These are phyloP conservation scores for Bucorvus abyssinicus DNA, from an alignment of 2,797 vertebrate genomes.

Conservation along the genomic window DNA sequence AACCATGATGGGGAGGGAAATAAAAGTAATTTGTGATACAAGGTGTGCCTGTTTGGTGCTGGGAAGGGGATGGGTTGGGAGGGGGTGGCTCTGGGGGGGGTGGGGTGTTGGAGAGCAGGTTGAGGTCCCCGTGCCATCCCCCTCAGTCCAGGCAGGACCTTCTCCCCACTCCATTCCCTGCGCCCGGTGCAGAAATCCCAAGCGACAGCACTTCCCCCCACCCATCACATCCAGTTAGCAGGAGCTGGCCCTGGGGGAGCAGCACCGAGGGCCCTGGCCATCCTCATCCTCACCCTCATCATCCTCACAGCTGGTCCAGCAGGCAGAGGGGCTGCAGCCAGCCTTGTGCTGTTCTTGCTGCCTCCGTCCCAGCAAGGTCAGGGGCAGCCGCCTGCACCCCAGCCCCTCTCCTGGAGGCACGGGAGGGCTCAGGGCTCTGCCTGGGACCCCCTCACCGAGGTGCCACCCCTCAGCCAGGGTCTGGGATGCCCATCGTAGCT, in stretches of 20 bases:
- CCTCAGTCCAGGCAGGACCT: background rate
- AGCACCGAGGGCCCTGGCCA: background rate
- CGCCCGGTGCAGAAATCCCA: background rate
- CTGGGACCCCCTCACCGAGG: background rate
- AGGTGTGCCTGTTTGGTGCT: background rate
- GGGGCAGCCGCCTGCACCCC: background rate
- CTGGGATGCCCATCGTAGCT: rapidly evolving
- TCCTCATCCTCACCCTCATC: background rate
- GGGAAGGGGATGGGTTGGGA: background rate
- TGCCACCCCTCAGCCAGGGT: rapidly evolving
- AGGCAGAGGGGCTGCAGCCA: background rate
- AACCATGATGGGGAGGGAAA: background rate
- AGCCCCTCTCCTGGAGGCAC: background rate
- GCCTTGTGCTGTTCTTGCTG: background rate
- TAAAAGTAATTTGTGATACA: slow-evolving; percentile 58
- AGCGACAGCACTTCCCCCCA: slow-evolving; percentile 1
- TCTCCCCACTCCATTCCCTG: background rate
- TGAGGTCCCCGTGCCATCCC: background rate
- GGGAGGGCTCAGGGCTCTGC: background rate
- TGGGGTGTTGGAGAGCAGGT: background rate
- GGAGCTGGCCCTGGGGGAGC: background rate
- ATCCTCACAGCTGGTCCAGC: background rate
- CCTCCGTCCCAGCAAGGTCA: background rate
- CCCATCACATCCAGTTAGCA: slow-evolving; percentile 29
- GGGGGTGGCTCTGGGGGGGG: no score